A percentile compares a stretch with the other conserved stretches of the same genome.
These are phyloP conservation scores for Cerastoderma edule DNA, from an alignment of 2,888 invertebrate species.

Conservation along the genomic window DNA sequence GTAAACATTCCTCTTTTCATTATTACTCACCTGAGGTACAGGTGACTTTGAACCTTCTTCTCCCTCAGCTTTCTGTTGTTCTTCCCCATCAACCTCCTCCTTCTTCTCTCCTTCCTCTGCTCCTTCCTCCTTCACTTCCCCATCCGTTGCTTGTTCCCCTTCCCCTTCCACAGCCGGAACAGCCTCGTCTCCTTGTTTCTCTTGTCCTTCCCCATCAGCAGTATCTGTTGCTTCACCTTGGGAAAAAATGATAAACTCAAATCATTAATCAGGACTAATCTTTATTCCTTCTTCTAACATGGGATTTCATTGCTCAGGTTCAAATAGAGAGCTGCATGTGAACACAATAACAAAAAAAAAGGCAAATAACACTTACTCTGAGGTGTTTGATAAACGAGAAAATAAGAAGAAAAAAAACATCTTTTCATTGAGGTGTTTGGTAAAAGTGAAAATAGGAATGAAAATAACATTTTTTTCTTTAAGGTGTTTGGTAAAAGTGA, in stretches of 20 bases:
- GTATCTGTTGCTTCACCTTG: constrained; percentile 16
- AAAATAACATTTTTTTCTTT: no score
- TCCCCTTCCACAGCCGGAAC: constrained; percentile 22
- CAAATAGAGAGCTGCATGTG: not conserved
- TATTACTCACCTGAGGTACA: constrained; percentile 72
- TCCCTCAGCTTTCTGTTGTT: constrained; percentile 34
- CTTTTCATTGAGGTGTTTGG: no score
- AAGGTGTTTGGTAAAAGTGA: no score
- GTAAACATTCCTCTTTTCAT: no score
- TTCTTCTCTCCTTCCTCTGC: constrained; percentile 32
- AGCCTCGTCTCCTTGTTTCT: constrained; percentile 41
- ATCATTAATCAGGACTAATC: not conserved
- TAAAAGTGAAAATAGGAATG: no score
- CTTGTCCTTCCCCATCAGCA: constrained; percentile 17
- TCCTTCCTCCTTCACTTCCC: constrained; percentile 40
- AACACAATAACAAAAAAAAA: constrained; percentile 6
- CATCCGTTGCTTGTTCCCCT: constrained; percentile 37
- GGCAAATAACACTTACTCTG: no score
- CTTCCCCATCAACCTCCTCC: constrained; percentile 32
- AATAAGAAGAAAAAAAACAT: no score
- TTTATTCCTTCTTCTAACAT: not conserved
- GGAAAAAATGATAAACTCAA: not conserved
- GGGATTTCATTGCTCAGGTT: not conserved
- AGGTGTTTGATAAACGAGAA: no score
- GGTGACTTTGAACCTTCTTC: constrained; percentile 64